A percentile compares a stretch with the other conserved stretches of the same genome.
phyloP scores from a whole-genome alignment of 2,888 invertebrate species.

The Neoascia interrupta region DNA sequence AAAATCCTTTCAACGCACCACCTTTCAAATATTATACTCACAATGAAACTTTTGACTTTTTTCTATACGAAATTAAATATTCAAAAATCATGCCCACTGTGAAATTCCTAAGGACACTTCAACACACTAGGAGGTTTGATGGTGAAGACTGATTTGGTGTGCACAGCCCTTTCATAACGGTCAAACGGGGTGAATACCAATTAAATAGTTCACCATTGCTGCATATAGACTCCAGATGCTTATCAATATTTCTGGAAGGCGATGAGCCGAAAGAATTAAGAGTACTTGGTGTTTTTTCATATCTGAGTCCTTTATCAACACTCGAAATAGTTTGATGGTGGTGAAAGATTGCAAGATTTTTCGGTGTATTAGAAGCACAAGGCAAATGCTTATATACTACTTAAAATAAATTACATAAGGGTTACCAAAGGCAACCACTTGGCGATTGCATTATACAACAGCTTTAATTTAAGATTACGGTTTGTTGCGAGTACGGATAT shows the following conservation, averaged over 20 bases:
- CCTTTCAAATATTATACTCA: no score
- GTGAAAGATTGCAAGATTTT: slow-evolving; percentile 38
- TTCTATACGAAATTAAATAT: slow-evolving; percentile 60
- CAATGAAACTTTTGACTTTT: no score
- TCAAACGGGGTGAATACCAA: slow-evolving; percentile 67
- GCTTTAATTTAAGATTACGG: no score
- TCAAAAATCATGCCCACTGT: slow-evolving; percentile 25
- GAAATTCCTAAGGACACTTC: slow-evolving; percentile 44
- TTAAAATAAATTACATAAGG: no score
- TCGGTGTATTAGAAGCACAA: background rate
- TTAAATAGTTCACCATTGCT: slow-evolving; percentile 35
- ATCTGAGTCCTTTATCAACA: slow-evolving; percentile 44
- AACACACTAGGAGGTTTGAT: slow-evolving; percentile 52
- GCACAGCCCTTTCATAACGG: slow-evolving; percentile 60
- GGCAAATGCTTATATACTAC: no score
- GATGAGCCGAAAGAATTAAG: slow-evolving; percentile 66
- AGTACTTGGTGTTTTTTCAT: slow-evolving; percentile 51
- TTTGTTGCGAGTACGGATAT: no score
- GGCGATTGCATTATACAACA: no score
- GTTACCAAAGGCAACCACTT: no score
- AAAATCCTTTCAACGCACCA: no score
- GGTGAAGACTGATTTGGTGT: slow-evolving; percentile 19
- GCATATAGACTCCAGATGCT: slow-evolving; percentile 47
- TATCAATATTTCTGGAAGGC: slow-evolving; percentile 61
- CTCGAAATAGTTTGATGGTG: slow-evolving; percentile 64